Evolutionary conservation across 35 echinoderm and acorn worm species (phyloP), one percentile per base, ranked within the genome.

Genomic region (Ptychodera flava): DNA sequence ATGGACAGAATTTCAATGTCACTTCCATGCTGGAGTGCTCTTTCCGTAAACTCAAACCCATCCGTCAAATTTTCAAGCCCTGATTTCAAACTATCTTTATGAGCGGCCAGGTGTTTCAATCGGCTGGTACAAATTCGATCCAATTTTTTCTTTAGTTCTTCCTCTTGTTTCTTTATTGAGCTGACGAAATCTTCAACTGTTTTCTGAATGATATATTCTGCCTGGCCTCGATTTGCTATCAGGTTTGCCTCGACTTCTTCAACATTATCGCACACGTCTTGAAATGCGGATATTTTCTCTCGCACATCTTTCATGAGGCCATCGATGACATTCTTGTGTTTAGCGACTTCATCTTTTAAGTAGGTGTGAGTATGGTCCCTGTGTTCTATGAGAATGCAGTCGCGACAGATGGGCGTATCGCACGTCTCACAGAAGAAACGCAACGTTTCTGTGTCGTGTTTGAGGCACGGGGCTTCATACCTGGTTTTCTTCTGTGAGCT

Each of bases 21-120:
- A 31, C 90, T 92, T 22, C 96, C 96, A 79, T 99, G 96, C n/a
- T 92, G 92, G n/a, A 99, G 88, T 28, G 93, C 96, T 75, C 94
- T 99, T 87, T 99, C 93, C 30, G 96, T 99, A 82, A 99, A 99
- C 34, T 99, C 96, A 80, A 99, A 99, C 31, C 92, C 96, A 86
- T 92, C 94, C 0, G 94, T 85, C 28, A 99, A 86, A 83, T 99
- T 99, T 81, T 99, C 96, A 45, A 99, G 38, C 78, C 93, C 96
- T 16, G 90, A 81, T 79, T 99, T 92, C 45, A 99, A 86, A 77
- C 92, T 94, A 77, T 90, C 86, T 31, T 92, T 87, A 29, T 92
- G 96, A 10, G 96, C 96, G 31, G 89, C 90, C 31, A 99, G 87
- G 36, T 93, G 96, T 85, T 99, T 91, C 36, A 89, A 88, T 36